These are phyloP conservation scores for Nomada fabriciana DNA, from an alignment of 2,888 invertebrate genomes.

Conservation along the genomic window DNA sequence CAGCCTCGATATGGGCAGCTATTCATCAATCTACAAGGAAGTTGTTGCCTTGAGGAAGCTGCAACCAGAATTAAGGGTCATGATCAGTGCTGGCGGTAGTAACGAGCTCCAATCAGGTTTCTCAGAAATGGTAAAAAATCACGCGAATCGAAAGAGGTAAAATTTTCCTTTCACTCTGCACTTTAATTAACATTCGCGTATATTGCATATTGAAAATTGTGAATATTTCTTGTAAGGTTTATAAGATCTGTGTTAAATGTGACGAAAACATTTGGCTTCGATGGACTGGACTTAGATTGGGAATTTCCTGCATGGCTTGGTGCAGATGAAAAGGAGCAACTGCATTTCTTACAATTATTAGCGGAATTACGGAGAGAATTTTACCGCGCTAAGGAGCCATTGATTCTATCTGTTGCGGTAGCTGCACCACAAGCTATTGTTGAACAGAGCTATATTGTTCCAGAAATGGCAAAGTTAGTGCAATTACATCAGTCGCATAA, in stretches of 20 bases:
- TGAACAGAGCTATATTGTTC: constrained; percentile 91
- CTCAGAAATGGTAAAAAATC: constrained; percentile 89
- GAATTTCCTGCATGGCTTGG: constrained; percentile 91
- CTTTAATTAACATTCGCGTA: background rate
- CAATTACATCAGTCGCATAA: background rate
- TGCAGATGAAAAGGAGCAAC: constrained; percentile 86
- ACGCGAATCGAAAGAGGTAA: constrained; percentile 88
- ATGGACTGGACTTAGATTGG: constrained; percentile 93
- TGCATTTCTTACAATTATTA: constrained; percentile 91
- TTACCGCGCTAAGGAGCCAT: constrained; percentile 85
- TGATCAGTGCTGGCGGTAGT: constrained; percentile 90
- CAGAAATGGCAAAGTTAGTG: constrained; percentile 88
- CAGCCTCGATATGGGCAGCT: constrained; percentile 86
- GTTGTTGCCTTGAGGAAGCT: constrained; percentile 86
- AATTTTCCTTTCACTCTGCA: background rate
- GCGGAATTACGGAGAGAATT: constrained; percentile 90
- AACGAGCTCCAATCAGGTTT: constrained; percentile 86
- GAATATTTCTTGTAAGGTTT: constrained; percentile 82
- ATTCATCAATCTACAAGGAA: constrained; percentile 81
- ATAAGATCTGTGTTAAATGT: constrained; percentile 85
- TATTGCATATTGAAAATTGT: background rate
- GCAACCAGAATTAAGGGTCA: constrained; percentile 90
- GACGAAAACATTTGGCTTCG: constrained; percentile 86
- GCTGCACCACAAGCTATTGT: constrained; percentile 92
- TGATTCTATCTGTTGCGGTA: constrained; percentile 91